Evolutionary conservation across 2,113 vertebrate species (phyloP).

Genomic region (Crocuta crocuta): DNA sequence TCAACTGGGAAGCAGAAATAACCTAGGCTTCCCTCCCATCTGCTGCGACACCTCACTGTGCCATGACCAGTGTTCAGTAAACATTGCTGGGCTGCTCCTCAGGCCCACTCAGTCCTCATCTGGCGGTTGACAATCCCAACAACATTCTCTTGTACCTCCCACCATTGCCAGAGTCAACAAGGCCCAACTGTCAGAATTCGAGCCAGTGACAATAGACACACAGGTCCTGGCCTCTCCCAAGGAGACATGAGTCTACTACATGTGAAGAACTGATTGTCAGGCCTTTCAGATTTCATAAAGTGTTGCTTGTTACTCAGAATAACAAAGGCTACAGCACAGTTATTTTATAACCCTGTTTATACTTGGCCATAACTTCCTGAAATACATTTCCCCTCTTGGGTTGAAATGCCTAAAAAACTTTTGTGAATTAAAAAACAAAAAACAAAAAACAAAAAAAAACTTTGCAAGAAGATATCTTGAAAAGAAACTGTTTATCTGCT

Average conservation of each 20-base stretch:
- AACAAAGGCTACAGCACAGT: slow-evolving; percentile 12
- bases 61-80: neutral
- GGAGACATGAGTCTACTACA: neutral
- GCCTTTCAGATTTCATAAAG: slow-evolving; percentile 29
- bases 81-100: neutral
- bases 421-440: neutral
- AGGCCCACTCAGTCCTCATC: neutral
- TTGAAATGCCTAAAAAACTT: slow-evolving; percentile 58
- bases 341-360: slow-evolving; percentile 37
- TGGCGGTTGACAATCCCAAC: neutral
- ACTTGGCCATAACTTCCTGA: slow-evolving; percentile 52
- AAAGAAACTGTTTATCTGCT: slow-evolving; percentile 43
- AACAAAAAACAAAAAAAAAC: neutral
- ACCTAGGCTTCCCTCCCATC: neutral
- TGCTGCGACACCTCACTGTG: neutral
- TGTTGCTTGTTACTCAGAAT: slow-evolving; percentile 47
- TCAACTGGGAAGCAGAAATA: neutral
- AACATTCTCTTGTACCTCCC: neutral
- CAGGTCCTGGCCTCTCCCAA: slow-evolving; percentile 21
- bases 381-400: slow-evolving; percentile 6
- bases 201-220: slow-evolving; percentile 44
- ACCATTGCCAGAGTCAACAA: slow-evolving; percentile 40
- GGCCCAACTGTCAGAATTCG: slow-evolving; percentile 6
- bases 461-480: slow-evolving; percentile 22
- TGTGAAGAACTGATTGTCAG: neutral